A percentile compares a stretch with the other conserved stretches of the same genome.
These are phyloP conservation scores for Penaeus vannamei DNA, from an alignment of 1,140 invertebrate genomes.

Conservation along the genomic window DNA sequence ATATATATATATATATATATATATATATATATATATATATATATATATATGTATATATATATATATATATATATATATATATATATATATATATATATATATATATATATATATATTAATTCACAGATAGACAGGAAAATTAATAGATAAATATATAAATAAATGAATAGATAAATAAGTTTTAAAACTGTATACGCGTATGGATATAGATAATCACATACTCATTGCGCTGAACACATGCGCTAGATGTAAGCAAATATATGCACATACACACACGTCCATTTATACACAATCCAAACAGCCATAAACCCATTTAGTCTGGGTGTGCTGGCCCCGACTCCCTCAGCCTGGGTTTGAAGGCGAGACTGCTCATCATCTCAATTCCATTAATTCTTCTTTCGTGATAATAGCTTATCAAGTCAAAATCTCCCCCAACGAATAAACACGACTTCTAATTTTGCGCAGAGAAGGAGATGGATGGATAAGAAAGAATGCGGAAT, in stretches of 20 bases:
- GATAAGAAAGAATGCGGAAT: too few species aligned
- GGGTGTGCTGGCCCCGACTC: too few species aligned
- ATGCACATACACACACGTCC: conserved; percentile 35
- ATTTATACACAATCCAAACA: conserved; percentile 9
- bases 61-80: background rate
- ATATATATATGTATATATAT: conserved; percentile 19
- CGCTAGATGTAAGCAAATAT: background rate
- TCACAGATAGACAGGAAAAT: too few species aligned
- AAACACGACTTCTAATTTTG: too few species aligned
- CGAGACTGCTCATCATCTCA: too few species aligned
- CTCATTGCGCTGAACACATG: too few species aligned
- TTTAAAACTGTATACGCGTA: background rate
- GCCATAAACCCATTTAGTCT: background rate
- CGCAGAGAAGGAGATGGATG: too few species aligned
- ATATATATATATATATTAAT: conserved; percentile 41
- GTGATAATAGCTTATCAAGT: too few species aligned
- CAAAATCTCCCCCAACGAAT: too few species aligned
- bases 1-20: background rate
- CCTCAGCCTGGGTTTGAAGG: too few species aligned
- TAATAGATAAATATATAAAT: background rate
- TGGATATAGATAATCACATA: conserved; percentile 23
- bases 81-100: conserved; percentile 45
- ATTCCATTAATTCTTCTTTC: too few species aligned
- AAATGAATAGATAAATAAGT: background rate
- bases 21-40: conserved; percentile 40